Evolutionary conservation across 2,888 invertebrate genomes (phyloP), one percentile per base, ranked within the genome.

Genomic region (Nymphalis polychloros): DNA sequence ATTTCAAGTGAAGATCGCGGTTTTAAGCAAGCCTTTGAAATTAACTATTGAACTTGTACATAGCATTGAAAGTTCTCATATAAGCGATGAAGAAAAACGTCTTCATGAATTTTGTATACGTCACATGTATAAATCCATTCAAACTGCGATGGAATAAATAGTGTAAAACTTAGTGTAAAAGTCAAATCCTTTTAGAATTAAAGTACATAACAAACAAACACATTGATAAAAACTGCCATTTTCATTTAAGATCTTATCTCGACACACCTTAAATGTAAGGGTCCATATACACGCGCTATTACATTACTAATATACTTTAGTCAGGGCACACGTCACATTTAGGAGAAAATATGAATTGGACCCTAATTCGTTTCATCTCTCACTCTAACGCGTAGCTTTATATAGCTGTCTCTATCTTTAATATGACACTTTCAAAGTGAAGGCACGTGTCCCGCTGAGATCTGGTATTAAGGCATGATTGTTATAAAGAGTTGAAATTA

Each of bases 251-350:
- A 41, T 41, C 13, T 41, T 41, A 41, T 41, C 41, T 41, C 41
- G 4, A 41, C 41, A 41, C 53, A 47, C 41, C 35, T 68, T 50
- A 57, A 57, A 61, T 19, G n/a, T 59, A 64, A 64, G 41, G 48
- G 61, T 41, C 49, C 27, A 61, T 64, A 64, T 68, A 64, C 62
- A 50, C 31, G 50, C 31, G 47, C 62, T 48, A 63, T 65, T 47
- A 65, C 63, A 63, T 69, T 52, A 53, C 65, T 69, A 65, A 65
- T 69, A 41, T 65, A 65, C 63, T 65, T 69, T 69, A 63, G 35
- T 63, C 63, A 50, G n/a, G 63, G 63, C 59, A 63, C 63, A 52
- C 31, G 65, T 69, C 59, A 69, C 63, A 65, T 69, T 65, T 65
- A 59, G 50, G 65, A 65, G 47, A 65, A 69, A 69, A 63, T 69